Evolutionary conservation across 2,888 invertebrate genomes (phyloP), one percentile per base, ranked within the genome.

Genomic region (Cacoxenus indagator): DNA sequence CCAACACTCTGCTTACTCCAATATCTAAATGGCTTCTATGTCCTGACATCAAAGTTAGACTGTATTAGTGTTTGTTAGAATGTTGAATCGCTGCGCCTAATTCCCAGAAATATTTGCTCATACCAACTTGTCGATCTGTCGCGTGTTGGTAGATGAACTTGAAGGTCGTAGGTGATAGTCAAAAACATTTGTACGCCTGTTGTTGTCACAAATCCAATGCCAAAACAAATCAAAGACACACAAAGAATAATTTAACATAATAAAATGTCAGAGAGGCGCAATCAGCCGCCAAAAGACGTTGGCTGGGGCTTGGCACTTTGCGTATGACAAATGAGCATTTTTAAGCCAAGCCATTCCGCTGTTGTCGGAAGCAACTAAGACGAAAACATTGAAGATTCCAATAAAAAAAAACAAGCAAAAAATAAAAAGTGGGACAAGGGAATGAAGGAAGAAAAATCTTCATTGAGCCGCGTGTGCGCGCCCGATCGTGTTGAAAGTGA

Each of bases 251-350:
- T 76, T 79, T 79, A 76, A 79, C 79, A 78, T 83, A 78, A 81
- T 82, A 82, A 83, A 83, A 76, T 78, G 82, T 84, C 82, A 83
- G 65, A 75, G 76, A 82, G 78, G 78, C 75, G 77, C 82, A 78
- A 72, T 76, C 55, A 61, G 59, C 37, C 59, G 61, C 24, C 0
- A n/a, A 24, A 62, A 62, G 61, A 62, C 29, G 43, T 17, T 43
- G 61, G 19, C 37, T 14, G 14, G 29, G 61, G n/a, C 37, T 24
- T 29, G 31, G 61, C 61, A 62, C 61, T 62, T 62, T 62, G 61
- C 45, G 45, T 72, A 74, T 80, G 80, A 80, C 83, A 80, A 80
- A 80, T 82, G 82, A 71, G 75, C 68, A 67, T 73, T 75, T 82
- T 82, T 72, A 78, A 69, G 81, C 64, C 74, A 54, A 27, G 54